These are phyloP conservation scores for Oasisia sp. DNA, from an alignment of 2,888 invertebrate genomes.

Conservation along the genomic window DNA sequence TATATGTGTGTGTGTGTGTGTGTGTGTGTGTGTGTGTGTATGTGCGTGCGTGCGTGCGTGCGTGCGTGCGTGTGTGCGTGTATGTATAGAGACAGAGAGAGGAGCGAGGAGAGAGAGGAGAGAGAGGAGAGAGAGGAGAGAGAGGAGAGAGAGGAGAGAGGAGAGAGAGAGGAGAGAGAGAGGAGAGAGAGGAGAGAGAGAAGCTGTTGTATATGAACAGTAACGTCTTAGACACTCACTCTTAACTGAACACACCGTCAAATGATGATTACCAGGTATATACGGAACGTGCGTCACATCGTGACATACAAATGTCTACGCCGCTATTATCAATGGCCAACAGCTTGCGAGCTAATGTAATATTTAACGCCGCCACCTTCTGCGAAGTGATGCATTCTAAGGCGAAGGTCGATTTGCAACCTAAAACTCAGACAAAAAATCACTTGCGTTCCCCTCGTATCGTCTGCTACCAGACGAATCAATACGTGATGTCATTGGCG, in stretches of 20 bases:
- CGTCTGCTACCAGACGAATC: background rate
- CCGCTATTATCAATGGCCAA: background rate
- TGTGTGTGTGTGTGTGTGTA: no score
- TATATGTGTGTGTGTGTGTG: no score
- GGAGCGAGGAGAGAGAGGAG: no score
- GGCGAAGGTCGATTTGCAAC: background rate
- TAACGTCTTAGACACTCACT: background rate
- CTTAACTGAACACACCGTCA: background rate
- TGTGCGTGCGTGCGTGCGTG: background rate
- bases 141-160: no score
- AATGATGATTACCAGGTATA: background rate
- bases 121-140: no score
- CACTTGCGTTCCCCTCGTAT: background rate
- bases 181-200: background rate
- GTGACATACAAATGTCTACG: background rate
- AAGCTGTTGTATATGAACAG: background rate
- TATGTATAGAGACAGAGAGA: no score
- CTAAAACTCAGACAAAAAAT: conserved; percentile 3
- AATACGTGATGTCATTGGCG: background rate
- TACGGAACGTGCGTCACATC: background rate
- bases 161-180: no score
- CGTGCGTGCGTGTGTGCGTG: background rate
- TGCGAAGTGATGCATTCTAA: background rate
- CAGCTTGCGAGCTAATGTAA: conserved; percentile 3
- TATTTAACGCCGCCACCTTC: background rate